phyloP scores from a whole-genome alignment of 2,888 invertebrate species.

The Ophioninae sp. region DNA sequence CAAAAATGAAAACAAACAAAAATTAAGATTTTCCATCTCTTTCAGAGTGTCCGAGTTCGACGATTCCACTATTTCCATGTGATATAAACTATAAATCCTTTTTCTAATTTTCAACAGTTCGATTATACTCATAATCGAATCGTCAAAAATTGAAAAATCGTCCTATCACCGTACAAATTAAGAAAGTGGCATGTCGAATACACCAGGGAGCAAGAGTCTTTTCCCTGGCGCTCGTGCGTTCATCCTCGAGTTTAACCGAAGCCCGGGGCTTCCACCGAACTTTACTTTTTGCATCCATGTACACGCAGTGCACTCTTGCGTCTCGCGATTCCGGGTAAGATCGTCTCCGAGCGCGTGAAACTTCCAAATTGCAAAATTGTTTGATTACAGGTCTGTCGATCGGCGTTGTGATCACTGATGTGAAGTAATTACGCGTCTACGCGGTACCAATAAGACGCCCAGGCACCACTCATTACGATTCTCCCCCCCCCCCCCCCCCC shows the following conservation, averaged over 20 bases:
- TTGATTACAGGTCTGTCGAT: slow-evolving; percentile 68
- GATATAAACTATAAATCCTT: too few relatives aligned
- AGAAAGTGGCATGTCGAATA: background rate
- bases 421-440: slow-evolving; percentile 72
- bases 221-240: slow-evolving; percentile 29
- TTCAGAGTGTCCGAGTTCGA: too few relatives aligned
- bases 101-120: too few relatives aligned
- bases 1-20: too few relatives aligned
- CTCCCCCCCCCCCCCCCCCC: slow-evolving; percentile 33
- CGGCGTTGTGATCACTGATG: slow-evolving; percentile 61
- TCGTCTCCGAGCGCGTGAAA: slow-evolving; percentile 58
- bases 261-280: slow-evolving; percentile 13
- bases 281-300: background rate
- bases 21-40: too few relatives aligned
- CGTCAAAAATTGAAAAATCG: background rate
- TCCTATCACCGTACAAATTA: background rate
- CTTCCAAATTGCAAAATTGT: slow-evolving; percentile 75
- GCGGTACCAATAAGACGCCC: slow-evolving; percentile 69
- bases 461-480: slow-evolving; percentile 65
- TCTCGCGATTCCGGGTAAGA: slow-evolving; percentile 24
- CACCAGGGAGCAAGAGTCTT: slow-evolving; percentile 28
- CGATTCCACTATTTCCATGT: background rate
- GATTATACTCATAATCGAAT: too few relatives aligned
- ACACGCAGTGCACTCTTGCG: background rate
- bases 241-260: slow-evolving; percentile 26